Conservation (phyloP, 1,140 invertebrate genomes). For the Cotesia glomerata region DNA sequence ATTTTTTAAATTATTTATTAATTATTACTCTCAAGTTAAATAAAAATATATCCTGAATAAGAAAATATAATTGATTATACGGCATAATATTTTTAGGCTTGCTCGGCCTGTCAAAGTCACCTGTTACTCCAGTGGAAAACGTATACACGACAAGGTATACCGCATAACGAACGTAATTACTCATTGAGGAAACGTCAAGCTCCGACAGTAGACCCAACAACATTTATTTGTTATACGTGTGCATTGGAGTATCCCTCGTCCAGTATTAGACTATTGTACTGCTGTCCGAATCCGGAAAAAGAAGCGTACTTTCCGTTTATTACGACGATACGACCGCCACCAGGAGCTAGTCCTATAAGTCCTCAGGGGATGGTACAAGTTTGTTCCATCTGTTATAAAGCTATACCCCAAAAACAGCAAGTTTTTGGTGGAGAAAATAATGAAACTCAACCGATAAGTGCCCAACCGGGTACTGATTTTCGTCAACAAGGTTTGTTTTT, state of each 20-base stretch:
- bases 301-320: slow-evolving; percentile 91
- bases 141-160: slow-evolving; percentile 69
- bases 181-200: slow-evolving; percentile 76
- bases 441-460: slow-evolving; percentile 54
- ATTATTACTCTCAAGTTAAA: background rate
- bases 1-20: slow-evolving; percentile 5
- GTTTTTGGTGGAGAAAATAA: slow-evolving; percentile 68
- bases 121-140: slow-evolving; percentile 82
- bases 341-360: slow-evolving; percentile 83
- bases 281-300: slow-evolving; percentile 80
- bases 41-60: too few species aligned
- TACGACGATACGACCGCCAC: slow-evolving; percentile 75
- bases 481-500: slow-evolving; percentile 48
- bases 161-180: slow-evolving; percentile 79
- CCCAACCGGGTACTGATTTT: slow-evolving; percentile 48
- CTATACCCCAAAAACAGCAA: slow-evolving; percentile 80
- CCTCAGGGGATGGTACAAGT: slow-evolving; percentile 84
- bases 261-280: slow-evolving; percentile 80
- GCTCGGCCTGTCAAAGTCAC: slow-evolving; percentile 80
- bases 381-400: slow-evolving; percentile 84
- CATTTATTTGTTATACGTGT: slow-evolving; percentile 89
- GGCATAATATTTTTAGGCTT: slow-evolving; percentile 64
- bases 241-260: slow-evolving; percentile 78
- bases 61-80: too few species aligned
- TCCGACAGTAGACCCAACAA: slow-evolving; percentile 70